Evolutionary conservation across 2,797 vertebrate genomes (phyloP), one percentile per base, ranked within the genome.

Genomic region (Pseudochromis fuscus): DNA sequence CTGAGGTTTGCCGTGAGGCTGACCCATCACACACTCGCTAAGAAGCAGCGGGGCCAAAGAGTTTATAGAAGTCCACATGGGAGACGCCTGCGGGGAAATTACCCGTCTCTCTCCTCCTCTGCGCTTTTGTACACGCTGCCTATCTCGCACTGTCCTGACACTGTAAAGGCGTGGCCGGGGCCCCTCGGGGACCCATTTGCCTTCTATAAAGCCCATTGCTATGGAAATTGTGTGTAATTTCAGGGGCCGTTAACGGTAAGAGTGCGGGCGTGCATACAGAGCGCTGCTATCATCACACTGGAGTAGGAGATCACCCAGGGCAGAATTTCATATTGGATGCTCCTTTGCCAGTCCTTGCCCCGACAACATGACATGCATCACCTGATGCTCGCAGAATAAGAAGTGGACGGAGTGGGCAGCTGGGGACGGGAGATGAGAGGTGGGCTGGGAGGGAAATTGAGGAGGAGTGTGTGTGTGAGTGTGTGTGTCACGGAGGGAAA

Each of bases 171-270:
- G 77, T 83, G 79, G 72, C 68, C 15, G 19, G 15, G 19, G n/a
- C 38, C 28, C 85, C 51, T 45, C 52, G 24, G 84, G 85, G 80
- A 78, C 50, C 72, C 67, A 75, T 90, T 87, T 87, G 37, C 77
- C 86, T 79, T 82, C 87, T 75, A 79, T 83, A 80, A 91, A 89
- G 67, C 77, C 77, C 42, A 85, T 85, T 77, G 85, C 86, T 77
- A 80, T 87, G 86, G 83, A 90, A 88, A 90, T 87, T 71, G 83
- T 82, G 78, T 85, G 87, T 88, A 79, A 90, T 90, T 91, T 91
- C 87, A 86, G 87, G 87, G 77, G 42, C 82, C n/a, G 80, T 88
- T 91, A 87, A 77, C 68, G 15, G 77, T 37, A 52, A 50, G 57
- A 61, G 75, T 69, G 67, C 67, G 19, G 74, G 66, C 59, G 42